Percentiles rank a stretch among this genome's conserved stretches.
Conservation (phyloP, 1,140 invertebrate species). For the Wasmannia auropunctata region DNA sequence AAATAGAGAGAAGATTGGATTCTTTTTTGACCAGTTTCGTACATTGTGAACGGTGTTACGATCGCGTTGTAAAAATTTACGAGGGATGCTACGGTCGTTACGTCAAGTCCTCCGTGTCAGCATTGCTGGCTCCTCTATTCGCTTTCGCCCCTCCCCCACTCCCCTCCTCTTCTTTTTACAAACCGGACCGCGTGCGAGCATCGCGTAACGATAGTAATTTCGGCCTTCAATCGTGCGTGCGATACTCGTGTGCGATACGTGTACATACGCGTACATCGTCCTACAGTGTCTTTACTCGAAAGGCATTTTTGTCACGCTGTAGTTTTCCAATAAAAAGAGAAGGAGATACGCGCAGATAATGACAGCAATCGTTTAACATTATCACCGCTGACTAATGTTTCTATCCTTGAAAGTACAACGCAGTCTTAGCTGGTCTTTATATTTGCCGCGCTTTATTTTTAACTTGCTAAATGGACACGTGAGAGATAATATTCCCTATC, state of each 20-base stretch:
- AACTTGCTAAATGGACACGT: background rate
- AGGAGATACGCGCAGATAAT: background rate
- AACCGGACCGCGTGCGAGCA: constrained; percentile 17
- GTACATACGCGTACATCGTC: no score
- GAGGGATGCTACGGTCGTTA: constrained; percentile 32
- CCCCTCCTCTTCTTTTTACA: background rate
- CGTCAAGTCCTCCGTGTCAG: constrained; percentile 18
- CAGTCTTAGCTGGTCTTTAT: background rate
- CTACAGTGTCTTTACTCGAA: background rate
- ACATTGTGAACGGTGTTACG: constrained; percentile 47
- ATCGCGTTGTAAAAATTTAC: constrained; percentile 54
- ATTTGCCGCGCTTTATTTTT: constrained; percentile 24
- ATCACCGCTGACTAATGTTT: constrained; percentile 41
- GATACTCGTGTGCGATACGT: background rate
- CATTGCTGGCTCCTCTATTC: background rate
- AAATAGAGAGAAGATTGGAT: background rate
- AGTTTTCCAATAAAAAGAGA: background rate
- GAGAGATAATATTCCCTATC: background rate
- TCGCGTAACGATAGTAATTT: constrained; percentile 46
- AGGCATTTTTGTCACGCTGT: background rate
- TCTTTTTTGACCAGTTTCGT: constrained; percentile 22
- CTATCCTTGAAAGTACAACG: constrained; percentile 34
- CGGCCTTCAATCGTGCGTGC: background rate
- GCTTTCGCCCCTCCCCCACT: background rate
- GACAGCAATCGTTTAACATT: constrained; percentile 34